Conservation (phyloP, 2,888 invertebrate genomes). For the Ornithoptera alexandrae region DNA sequence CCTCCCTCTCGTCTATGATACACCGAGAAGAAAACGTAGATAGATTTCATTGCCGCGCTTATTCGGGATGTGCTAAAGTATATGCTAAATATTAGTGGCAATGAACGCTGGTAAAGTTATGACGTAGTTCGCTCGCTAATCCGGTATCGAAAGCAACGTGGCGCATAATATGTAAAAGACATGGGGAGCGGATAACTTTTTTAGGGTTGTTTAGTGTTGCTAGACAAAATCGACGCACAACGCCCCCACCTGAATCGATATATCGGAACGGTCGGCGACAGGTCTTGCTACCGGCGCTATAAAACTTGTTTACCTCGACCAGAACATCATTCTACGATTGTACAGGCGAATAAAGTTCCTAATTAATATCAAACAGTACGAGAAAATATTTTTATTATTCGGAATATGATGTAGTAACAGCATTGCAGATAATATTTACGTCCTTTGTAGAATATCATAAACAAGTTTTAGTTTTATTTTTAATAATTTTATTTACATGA, state of each 20-base stretch:
- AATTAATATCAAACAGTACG: too few relatives aligned
- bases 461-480: too few relatives aligned
- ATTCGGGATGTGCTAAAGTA: neutral
- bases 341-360: too few relatives aligned
- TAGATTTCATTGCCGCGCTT: constrained; percentile 13
- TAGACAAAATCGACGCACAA: constrained; percentile 23
- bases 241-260: constrained; percentile 25
- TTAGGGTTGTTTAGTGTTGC: constrained; percentile 33
- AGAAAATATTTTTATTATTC: too few relatives aligned
- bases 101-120: constrained; percentile 6
- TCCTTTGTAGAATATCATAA: too few relatives aligned
- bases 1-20: constrained; percentile 34
- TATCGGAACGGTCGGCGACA: constrained; percentile 9
- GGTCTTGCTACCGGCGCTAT: neutral
- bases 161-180: constrained; percentile 29
- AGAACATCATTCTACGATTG: constrained; percentile 1
- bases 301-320: constrained; percentile 16
- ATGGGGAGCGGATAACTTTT: constrained; percentile 31
- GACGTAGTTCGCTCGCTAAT: neutral
- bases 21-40: constrained; percentile 31
- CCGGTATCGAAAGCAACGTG: constrained; percentile 18
- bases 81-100: constrained; percentile 3
- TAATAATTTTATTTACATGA: too few relatives aligned
- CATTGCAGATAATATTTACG: too few relatives aligned
- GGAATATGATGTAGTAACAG: too few relatives aligned